Evolutionary conservation across 2,113 vertebrate species (phyloP), one percentile per base, ranked within the genome.

Genomic region (Theristicus caerulescens): DNA sequence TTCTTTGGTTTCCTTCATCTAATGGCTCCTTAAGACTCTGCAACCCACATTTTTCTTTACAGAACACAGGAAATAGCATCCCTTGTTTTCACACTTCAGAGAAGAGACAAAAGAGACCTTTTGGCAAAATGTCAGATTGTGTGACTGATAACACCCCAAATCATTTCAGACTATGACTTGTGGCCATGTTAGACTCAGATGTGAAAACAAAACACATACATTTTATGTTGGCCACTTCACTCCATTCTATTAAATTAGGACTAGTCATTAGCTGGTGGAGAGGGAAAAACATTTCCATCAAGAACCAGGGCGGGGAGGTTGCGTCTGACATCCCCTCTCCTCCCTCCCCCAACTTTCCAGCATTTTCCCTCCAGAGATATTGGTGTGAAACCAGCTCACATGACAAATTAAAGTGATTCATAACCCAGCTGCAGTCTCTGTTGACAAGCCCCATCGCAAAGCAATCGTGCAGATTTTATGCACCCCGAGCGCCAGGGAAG

Each of bases 31-130:
- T 78, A 71, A 83, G 66, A 54, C 24, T 70, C 88, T 59, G 31
- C 29, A 91, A 76, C 38, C 21, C 65, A 25, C 57, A 52, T 72
- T 92, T 93, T 82, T 74, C 81, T 71, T 82, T 64, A 44, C 38
- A 78, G 83, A 93, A 58, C 31, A n/a, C 36, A 73, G 91, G 81
- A 94, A 94, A 94, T 18, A 71, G 11, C 78, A 79, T 96, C 66
- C 25, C 88, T 91, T 86, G 64, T 88, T 97, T 95, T 87, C 87
- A 90, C 92, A 94, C 69, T 73, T 92, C 72, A 73, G 82, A 90
- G 52, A 78, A 72, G 64, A 96, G 93, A 95, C 86, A 94, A 88
- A 97, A 96, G 94, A 96, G 83, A 92, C 94, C 96, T 95, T 86
- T 95, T 80, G 90, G 87, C 88, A 96, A 96, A 97, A 94, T 82